Evolutionary conservation across 2,113 vertebrate genomes (phyloP).

Genomic region (Eubucco bourcierii): DNA sequence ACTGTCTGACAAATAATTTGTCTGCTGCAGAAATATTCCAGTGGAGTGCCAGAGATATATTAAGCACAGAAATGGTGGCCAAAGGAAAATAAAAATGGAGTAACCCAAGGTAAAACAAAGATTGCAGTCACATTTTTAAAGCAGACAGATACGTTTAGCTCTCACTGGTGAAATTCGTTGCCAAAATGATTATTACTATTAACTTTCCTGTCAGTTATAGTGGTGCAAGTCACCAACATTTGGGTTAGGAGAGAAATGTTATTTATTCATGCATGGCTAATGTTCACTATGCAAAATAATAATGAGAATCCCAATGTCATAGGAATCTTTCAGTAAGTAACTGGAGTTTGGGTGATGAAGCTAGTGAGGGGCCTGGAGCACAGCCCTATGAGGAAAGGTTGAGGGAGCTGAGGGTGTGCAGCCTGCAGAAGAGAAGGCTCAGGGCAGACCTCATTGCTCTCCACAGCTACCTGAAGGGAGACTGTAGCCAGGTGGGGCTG

Average conservation of each 20-base stretch:
- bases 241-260: fast-evolving
- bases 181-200: not conserved
- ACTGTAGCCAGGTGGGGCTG: too few relatives aligned
- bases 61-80: not conserved
- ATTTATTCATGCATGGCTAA: not conserved
- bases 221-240: not conserved
- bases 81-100: not conserved
- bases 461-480: too few relatives aligned
- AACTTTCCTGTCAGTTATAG: not conserved
- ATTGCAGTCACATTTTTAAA: not conserved
- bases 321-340: not conserved
- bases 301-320: not conserved
- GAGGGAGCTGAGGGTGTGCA: too few relatives aligned
- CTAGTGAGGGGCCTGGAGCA: too few relatives aligned
- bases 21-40: not conserved
- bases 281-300: not conserved
- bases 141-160: fast-evolving
- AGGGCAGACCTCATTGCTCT: too few relatives aligned
- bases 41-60: not conserved
- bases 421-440: too few relatives aligned
- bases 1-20: not conserved
- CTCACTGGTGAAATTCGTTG: not conserved
- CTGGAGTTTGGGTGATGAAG: not conserved
- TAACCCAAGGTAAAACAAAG: not conserved
- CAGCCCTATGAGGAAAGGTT: too few relatives aligned